Conservation (phyloP, 2,113 vertebrate genomes). For the Perognathus longimembris region DNA sequence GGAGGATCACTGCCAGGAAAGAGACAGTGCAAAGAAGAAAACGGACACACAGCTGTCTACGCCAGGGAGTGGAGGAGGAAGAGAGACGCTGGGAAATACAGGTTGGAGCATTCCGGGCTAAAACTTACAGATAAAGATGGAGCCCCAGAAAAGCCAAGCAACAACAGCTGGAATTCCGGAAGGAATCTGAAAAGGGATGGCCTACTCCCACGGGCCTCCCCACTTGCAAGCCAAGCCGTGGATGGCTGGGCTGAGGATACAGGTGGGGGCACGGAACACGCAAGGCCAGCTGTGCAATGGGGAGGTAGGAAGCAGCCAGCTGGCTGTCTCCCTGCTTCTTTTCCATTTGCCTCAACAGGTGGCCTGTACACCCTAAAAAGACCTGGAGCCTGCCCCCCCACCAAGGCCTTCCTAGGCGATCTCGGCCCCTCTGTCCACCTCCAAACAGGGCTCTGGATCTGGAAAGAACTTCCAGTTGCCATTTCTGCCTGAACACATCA, state of each 20-base stretch:
- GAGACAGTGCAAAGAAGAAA: too few species aligned
- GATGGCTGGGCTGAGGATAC: background rate
- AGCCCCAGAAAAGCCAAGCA: background rate
- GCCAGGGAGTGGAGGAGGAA: background rate
- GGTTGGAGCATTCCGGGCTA: too few species aligned
- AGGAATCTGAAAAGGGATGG: background rate
- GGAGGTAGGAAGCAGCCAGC: background rate
- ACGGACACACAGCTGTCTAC: background rate
- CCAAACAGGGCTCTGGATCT: background rate
- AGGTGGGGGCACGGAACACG: background rate
- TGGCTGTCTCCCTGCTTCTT: background rate
- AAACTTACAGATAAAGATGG: background rate
- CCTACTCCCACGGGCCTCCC: background rate
- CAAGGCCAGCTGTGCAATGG: fast-evolving
- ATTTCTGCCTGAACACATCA: background rate
- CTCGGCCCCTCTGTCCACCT: background rate
- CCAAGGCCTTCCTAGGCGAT: background rate
- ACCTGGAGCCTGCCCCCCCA: background rate
- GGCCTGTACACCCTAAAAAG: background rate
- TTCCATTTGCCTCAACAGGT: slow-evolving; percentile 73
- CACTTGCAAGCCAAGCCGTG: background rate
- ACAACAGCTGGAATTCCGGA: background rate
- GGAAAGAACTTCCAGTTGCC: background rate
- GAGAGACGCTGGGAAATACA: background rate
- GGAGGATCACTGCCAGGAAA: background rate